A percentile compares a stretch with the other conserved stretches of the same genome.
Evolutionary conservation across 2,113 vertebrate genomes (phyloP).

Genomic region (Calonectris borealis): DNA sequence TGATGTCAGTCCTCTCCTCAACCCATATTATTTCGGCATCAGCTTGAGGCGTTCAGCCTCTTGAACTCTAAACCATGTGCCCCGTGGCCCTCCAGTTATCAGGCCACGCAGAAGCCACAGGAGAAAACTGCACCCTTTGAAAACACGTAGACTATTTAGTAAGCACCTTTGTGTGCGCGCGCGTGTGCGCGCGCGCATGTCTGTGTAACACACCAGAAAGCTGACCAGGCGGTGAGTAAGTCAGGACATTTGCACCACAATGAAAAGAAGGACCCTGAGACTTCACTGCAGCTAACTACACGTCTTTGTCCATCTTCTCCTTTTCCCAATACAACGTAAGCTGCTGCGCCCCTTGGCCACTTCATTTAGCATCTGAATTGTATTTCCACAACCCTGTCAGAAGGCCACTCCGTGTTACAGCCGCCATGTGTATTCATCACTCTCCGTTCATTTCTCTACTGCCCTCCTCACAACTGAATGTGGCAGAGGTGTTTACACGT

Average conservation of each 20-base stretch:
- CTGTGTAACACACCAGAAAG: neutral
- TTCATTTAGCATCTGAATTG: neutral
- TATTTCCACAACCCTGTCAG: neutral
- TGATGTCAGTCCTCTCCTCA: neutral
- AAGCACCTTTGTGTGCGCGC: neutral
- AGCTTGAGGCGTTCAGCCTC: neutral
- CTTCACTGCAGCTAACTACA: neutral
- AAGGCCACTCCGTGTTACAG: neutral
- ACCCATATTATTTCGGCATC: neutral
- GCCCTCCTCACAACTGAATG: neutral
- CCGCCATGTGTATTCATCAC: neutral
- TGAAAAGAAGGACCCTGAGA: neutral
- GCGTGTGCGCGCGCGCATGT: fast-evolving
- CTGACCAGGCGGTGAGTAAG: fast-evolving
- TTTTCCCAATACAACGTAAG: neutral
- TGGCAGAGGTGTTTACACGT: neutral
- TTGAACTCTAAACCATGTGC: neutral
- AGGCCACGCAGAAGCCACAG: neutral
- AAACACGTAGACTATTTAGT: fast-evolving
- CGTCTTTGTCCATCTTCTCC: neutral
- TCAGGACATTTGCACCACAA: neutral
- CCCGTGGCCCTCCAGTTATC: neutral
- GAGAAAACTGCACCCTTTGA: neutral
- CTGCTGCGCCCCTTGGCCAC: neutral
- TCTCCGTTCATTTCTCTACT: neutral